Percentiles rank a stretch among this genome's conserved stretches.
phyloP scores from a whole-genome alignment of 2,888 invertebrate species.

The Caenorhabditis plicata region DNA sequence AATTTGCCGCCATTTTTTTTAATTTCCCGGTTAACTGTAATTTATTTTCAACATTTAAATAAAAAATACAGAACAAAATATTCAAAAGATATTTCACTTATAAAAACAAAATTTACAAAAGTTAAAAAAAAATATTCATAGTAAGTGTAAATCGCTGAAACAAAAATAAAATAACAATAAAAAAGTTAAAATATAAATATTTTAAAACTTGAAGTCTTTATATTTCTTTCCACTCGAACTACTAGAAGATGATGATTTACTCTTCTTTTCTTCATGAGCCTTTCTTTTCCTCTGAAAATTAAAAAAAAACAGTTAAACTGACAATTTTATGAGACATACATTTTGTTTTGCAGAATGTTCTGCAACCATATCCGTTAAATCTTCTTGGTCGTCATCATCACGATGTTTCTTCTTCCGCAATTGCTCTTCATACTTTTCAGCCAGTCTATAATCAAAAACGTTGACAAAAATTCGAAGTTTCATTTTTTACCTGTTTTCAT shows the following conservation, averaged over 20 bases:
- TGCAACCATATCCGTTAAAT: slow-evolving; percentile 95
- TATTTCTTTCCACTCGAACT: slow-evolving; percentile 54
- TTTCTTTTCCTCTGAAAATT: slow-evolving; percentile 63
- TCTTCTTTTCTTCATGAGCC: slow-evolving; percentile 63
- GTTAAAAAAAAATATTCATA: not conserved
- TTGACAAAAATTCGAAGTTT: not conserved
- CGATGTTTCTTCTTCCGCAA: slow-evolving; percentile 81
- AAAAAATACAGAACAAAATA: not conserved
- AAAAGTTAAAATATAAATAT: not conserved
- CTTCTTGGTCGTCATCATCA: slow-evolving; percentile 75
- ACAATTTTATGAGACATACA: slow-evolving; percentile 68
- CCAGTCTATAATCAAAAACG: slow-evolving; percentile 75
- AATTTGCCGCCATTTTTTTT: slow-evolving; percentile 39
- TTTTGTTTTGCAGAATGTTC: slow-evolving; percentile 96
- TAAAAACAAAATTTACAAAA: not conserved
- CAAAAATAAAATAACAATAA: not conserved
- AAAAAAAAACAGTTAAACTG: not conserved
- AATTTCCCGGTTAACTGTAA: not conserved
- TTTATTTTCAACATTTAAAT: slow-evolving; percentile 1
- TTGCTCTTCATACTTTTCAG: slow-evolving; percentile 90
- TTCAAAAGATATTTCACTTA: not conserved
- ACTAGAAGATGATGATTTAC: slow-evolving; percentile 13
- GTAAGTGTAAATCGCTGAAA: not conserved
- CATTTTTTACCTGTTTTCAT: slow-evolving; percentile 69
- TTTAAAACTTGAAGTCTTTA: slow-evolving; percentile 65